Evolutionary conservation across 2,888 invertebrate species (phyloP).

Genomic region (Ferrisia virgata): DNA sequence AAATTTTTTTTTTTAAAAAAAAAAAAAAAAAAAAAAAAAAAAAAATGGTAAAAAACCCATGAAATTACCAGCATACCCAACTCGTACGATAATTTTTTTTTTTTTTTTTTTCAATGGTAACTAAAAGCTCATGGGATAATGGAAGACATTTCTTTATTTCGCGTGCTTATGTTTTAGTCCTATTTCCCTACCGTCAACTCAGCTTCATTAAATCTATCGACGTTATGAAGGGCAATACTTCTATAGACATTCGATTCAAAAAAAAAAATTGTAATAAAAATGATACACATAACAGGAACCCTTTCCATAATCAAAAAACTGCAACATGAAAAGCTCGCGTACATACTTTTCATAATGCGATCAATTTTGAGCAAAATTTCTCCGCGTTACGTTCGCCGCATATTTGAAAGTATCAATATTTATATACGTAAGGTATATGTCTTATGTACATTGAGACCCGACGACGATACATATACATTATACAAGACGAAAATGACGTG

Average conservation of each 20-base stretch:
- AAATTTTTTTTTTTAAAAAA: too few species aligned
- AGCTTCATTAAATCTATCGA: neutral
- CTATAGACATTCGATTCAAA: neutral
- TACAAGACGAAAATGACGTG: neutral
- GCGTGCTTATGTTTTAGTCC: neutral
- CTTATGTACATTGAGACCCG: too few species aligned
- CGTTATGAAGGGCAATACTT: neutral
- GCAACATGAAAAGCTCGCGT: neutral
- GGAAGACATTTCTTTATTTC: neutral
- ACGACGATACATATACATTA: neutral
- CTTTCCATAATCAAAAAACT: neutral
- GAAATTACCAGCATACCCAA: neutral
- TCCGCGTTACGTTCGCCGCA: neutral
- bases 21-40: too few species aligned
- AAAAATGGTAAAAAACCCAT: too few species aligned
- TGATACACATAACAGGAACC: too few species aligned
- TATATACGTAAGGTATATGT: neutral
- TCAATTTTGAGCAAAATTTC: neutral
- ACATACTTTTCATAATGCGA: neutral
- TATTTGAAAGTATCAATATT: neutral
- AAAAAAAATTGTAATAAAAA: too few species aligned
- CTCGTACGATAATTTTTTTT: neutral
- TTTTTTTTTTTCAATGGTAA: slow-evolving; percentile 1
- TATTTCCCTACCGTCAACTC: neutral
- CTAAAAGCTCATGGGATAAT: slow-evolving; percentile 10